phyloP scores from a whole-genome alignment of 2,888 invertebrate genomes.

The Harpalus rufipes region DNA sequence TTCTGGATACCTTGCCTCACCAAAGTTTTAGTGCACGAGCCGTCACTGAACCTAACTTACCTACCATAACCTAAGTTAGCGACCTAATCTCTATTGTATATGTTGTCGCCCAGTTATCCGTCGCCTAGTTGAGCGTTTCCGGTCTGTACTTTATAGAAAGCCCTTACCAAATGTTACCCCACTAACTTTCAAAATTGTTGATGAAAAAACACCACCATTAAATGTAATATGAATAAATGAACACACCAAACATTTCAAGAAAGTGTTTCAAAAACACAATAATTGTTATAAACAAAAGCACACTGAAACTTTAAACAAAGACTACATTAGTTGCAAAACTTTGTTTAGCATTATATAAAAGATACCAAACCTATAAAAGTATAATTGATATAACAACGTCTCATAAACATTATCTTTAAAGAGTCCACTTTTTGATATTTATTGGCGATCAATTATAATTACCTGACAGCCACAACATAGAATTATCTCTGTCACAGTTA shows the following conservation, averaged over 20 bases:
- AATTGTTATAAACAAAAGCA: not conserved
- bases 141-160: no score
- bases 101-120: no score
- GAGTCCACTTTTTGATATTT: slow-evolving; percentile 18
- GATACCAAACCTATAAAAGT: slow-evolving; percentile 41
- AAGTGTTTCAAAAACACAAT: not conserved
- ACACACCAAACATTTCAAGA: not conserved
- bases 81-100: no score
- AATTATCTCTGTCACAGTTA: slow-evolving; percentile 48
- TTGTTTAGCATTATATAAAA: slow-evolving; percentile 23
- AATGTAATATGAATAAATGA: no score
- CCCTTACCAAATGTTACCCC: no score
- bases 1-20: no score
- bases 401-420: slow-evolving; percentile 48
- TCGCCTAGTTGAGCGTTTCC: no score
- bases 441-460: slow-evolving; percentile 59
- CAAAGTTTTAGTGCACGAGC: no score
- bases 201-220: no score
- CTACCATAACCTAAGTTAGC: no score
- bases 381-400: slow-evolving; percentile 44
- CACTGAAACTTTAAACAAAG: slow-evolving; percentile 6
- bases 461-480: slow-evolving; percentile 53
- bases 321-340: not conserved
- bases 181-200: no score
- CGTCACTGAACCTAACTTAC: no score